These are phyloP conservation scores for Muntiacus muntjak DNA, from an alignment of 2,113 vertebrate genomes.

Conservation along the genomic window DNA sequence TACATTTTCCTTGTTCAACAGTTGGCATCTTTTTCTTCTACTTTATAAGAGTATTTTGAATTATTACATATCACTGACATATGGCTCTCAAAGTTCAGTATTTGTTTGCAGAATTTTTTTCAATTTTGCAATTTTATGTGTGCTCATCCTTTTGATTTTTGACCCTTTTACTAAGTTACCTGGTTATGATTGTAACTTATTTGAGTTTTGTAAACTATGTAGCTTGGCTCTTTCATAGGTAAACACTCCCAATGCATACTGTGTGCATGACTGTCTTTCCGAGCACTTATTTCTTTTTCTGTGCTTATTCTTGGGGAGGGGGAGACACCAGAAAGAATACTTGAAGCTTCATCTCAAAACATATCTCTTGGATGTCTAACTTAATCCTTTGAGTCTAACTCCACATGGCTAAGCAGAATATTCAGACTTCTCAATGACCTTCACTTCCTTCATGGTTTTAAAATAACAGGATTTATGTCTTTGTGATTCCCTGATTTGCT, in stretches of 20 bases:
- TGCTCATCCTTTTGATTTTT: not conserved
- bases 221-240: not conserved
- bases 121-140: not conserved
- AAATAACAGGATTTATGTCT: slow-evolving; percentile 70
- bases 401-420: not conserved
- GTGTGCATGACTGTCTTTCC: not conserved
- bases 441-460: slow-evolving; percentile 47
- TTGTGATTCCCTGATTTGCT: slow-evolving; percentile 48
- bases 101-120: not conserved
- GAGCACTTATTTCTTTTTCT: not conserved
- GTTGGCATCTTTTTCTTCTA: not conserved
- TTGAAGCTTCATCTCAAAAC: slow-evolving; percentile 53
- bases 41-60: slow-evolving; percentile 6
- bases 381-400: slow-evolving; percentile 57
- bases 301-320: not conserved
- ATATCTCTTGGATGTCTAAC: not conserved
- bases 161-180: not conserved
- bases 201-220: not conserved
- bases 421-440: slow-evolving; percentile 58
- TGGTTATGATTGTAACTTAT: not conserved
- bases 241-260: rapidly evolving
- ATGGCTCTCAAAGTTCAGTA: not conserved
- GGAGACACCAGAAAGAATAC: not conserved
- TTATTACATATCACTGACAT: not conserved
- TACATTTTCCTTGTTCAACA: not conserved